Evolutionary conservation across 1,140 invertebrate genomes (phyloP).

Genomic region (Cotesia vestalis): DNA sequence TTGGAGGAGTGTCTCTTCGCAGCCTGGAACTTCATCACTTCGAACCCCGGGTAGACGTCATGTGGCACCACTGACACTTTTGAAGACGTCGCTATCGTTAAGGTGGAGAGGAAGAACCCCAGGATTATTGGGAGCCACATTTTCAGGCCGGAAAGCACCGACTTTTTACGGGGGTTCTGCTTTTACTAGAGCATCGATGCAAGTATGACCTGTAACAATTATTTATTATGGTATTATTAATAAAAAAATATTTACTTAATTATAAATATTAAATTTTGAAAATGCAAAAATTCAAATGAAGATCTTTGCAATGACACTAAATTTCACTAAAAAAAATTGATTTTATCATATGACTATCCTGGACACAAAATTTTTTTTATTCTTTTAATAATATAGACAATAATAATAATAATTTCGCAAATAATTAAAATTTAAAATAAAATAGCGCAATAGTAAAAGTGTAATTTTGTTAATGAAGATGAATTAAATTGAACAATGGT

Average conservation of each 20-base stretch:
- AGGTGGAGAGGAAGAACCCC: slow-evolving; percentile 19
- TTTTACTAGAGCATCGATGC: slow-evolving; percentile 53
- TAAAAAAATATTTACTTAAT: neutral
- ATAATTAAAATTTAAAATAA: neutral
- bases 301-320: no score
- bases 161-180: slow-evolving; percentile 2
- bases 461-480: no score
- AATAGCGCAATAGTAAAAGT: no score
- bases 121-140: slow-evolving; percentile 47
- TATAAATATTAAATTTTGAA: no score
- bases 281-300: no score
- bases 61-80: slow-evolving; percentile 75
- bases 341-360: no score
- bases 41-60: slow-evolving; percentile 86
- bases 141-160: slow-evolving; percentile 39
- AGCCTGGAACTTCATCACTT: slow-evolving; percentile 76
- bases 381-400: no score
- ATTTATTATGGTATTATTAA: neutral
- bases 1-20: slow-evolving; percentile 63
- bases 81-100: slow-evolving; percentile 18
- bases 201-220: slow-evolving; percentile 29
- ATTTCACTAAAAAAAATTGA: no score
- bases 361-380: neutral
- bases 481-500: neutral
- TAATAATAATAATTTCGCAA: neutral